These are phyloP conservation scores for Willowsia nigromaculata DNA, from an alignment of 2,888 invertebrate species.

Conservation along the genomic window DNA sequence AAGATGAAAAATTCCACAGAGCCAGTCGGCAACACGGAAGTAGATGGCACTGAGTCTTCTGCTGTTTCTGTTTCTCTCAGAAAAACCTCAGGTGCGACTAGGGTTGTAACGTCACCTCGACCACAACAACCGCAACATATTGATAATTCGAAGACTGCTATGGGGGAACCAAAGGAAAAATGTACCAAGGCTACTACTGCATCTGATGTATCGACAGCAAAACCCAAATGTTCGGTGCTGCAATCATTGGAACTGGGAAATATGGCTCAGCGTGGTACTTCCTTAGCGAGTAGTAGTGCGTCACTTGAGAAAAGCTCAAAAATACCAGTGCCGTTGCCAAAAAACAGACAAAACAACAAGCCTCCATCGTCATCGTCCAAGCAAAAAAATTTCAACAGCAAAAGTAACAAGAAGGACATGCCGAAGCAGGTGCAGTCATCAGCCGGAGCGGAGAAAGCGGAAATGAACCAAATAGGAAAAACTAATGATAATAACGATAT, in stretches of 20 bases:
- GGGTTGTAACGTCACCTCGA: no score
- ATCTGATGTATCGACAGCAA: background rate
- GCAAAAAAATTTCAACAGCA: background rate
- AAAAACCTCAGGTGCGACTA: background rate
- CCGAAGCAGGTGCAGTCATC: background rate
- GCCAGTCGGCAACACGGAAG: slow-evolving; percentile 29
- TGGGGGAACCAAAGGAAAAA: background rate
- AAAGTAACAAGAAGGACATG: background rate
- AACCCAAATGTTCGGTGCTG: background rate
- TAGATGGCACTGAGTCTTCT: background rate
- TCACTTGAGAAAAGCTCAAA: slow-evolving; percentile 10
- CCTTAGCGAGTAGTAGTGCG: no score
- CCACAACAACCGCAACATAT: slow-evolving; percentile 53
- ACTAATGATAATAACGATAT: background rate
- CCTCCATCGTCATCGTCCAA: background rate
- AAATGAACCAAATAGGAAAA: background rate
- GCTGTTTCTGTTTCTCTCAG: no score
- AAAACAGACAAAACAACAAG: slow-evolving; percentile 50
- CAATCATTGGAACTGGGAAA: background rate
- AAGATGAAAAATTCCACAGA: background rate
- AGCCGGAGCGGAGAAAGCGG: background rate
- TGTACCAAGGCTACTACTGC: background rate
- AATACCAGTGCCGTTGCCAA: slow-evolving; percentile 63
- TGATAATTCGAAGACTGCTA: slow-evolving; percentile 48
- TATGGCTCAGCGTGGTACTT: background rate